Percentiles rank a stretch among this genome's conserved stretches.
Evolutionary conservation across 2,888 invertebrate genomes (phyloP).

Genomic region (Erannis defoliaria): DNA sequence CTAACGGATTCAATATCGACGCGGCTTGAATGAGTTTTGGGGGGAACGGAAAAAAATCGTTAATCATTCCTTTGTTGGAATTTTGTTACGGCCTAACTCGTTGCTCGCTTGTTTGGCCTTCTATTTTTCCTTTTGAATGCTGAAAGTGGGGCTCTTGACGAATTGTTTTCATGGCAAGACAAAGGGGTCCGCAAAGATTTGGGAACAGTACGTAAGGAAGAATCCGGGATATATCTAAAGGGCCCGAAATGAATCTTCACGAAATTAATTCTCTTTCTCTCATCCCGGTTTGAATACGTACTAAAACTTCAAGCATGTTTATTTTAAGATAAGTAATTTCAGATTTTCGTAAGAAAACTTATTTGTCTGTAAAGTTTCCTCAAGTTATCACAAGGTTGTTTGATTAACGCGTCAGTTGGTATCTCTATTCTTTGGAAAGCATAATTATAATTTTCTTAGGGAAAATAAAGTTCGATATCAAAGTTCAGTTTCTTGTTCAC

Average conservation of each 20-base stretch:
- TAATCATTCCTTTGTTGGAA: conserved; percentile 87
- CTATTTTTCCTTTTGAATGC: conserved; percentile 82
- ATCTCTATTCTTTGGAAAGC: conserved; percentile 17
- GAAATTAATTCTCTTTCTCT: conserved; percentile 33
- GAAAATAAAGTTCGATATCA: conserved; percentile 10
- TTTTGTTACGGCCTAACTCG: conserved; percentile 86
- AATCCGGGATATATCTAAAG: conserved; percentile 49
- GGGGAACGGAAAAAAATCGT: conserved; percentile 79
- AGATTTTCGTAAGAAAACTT: conserved; percentile 16
- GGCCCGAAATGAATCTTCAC: conserved; percentile 43
- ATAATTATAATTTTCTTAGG: conserved; percentile 13
- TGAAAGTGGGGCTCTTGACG: conserved; percentile 81
- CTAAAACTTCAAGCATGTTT: conserved; percentile 26
- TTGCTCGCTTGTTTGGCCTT: conserved; percentile 84
- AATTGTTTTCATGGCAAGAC: conserved; percentile 81
- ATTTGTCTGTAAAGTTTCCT: conserved; percentile 14
- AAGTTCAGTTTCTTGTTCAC: conserved; percentile 9
- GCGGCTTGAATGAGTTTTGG: conserved; percentile 82
- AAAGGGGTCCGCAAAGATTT: conserved; percentile 63
- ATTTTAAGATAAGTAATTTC: conserved; percentile 23
- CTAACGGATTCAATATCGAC: conserved; percentile 86
- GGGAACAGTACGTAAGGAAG: conserved; percentile 52
- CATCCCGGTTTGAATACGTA: conserved; percentile 23
- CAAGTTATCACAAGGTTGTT: conserved; percentile 9
- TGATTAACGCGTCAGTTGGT: conserved; percentile 19